Conservation (phyloP, 2,797 vertebrate genomes). For the Sebastes glaucus region DNA sequence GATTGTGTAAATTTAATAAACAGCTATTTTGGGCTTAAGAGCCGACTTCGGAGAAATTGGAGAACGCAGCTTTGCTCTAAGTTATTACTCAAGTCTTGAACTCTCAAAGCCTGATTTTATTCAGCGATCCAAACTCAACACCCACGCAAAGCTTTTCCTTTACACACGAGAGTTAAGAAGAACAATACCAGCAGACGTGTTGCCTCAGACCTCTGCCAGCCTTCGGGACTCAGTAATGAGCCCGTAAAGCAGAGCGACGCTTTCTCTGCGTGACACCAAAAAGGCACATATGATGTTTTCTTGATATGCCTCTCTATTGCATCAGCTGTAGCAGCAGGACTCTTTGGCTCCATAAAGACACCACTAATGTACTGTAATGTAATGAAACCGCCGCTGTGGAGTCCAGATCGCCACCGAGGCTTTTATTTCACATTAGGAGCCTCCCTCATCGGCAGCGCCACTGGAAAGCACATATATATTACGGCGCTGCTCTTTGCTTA, state of each 20-base stretch:
- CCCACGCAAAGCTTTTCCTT: not conserved
- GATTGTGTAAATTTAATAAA: slow-evolving; percentile 3
- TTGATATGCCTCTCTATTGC: slow-evolving; percentile 24
- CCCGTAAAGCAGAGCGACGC: not conserved
- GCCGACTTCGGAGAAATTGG: not conserved
- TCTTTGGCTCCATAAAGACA: slow-evolving; percentile 28
- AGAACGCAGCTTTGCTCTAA: slow-evolving; percentile 3
- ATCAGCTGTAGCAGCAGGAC: slow-evolving; percentile 44
- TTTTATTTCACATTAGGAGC: slow-evolving; percentile 55
- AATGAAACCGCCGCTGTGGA: slow-evolving; percentile 28
- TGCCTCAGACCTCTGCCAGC: not conserved
- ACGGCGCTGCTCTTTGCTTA: slow-evolving; percentile 42
- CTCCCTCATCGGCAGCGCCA: slow-evolving; percentile 1
- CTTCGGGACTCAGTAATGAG: not conserved
- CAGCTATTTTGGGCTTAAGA: slow-evolving; percentile 11
- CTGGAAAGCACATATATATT: slow-evolving; percentile 28
- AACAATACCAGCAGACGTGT: not conserved
- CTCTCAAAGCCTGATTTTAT: not conserved
- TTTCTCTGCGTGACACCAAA: not conserved
- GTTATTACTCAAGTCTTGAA: slow-evolving; percentile 12
- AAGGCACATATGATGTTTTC: slow-evolving; percentile 6
- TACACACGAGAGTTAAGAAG: not conserved
- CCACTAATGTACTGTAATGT: slow-evolving; percentile 45
- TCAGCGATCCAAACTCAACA: not conserved
- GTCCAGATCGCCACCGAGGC: slow-evolving; percentile 28